Evolutionary conservation across 2,888 invertebrate genomes (phyloP).

Genomic region (Oligia fasciuncula): DNA sequence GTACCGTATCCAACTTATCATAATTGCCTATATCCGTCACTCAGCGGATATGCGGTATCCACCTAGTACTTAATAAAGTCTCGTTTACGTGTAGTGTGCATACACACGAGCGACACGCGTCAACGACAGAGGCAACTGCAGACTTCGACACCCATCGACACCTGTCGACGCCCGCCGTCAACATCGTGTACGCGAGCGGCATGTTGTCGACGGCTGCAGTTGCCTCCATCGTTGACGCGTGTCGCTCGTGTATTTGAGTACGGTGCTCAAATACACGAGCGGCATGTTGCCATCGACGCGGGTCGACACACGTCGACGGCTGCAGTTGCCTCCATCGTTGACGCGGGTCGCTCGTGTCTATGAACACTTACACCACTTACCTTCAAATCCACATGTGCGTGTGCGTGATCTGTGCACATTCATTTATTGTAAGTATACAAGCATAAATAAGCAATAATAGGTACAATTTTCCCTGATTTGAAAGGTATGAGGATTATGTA

Average conservation of each 20-base stretch:
- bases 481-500: neutral
- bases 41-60: neutral
- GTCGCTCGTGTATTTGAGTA: neutral
- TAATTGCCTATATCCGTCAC: slow-evolving; percentile 22
- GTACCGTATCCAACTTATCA: slow-evolving; percentile 22
- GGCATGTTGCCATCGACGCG: too few relatives aligned
- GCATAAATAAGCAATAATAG: neutral
- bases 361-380: neutral
- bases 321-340: neutral
- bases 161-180: neutral
- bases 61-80: slow-evolving; percentile 12
- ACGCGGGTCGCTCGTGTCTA: neutral
- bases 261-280: too few relatives aligned
- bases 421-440: slow-evolving; percentile 5
- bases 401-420: slow-evolving; percentile 3
- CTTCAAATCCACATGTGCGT: neutral
- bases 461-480: slow-evolving; percentile 5
- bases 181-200: neutral
- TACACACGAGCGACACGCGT: neutral
- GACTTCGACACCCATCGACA: neutral
- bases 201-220: neutral
- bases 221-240: neutral
- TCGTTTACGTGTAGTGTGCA: neutral
- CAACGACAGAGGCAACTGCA: neutral
- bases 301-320: neutral